Conservation (phyloP, 2,113 vertebrate genomes). For the Gnathochromis pfefferi region DNA sequence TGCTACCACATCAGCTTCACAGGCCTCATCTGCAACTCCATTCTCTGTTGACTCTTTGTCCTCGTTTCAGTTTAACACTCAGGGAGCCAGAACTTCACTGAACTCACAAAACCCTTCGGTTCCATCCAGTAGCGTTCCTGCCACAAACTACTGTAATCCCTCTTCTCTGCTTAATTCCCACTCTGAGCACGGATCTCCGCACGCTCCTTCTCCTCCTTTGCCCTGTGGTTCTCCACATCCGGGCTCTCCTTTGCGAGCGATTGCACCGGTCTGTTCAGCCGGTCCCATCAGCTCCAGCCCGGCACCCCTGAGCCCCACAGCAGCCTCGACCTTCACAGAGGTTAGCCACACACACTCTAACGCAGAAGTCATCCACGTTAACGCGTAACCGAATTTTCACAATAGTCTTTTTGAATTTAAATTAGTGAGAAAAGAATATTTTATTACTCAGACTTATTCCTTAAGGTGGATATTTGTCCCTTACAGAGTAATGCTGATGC, state of each 20-base stretch:
- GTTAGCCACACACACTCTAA: constrained; percentile 51
- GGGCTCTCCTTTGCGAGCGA: neutral
- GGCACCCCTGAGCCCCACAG: constrained; percentile 51
- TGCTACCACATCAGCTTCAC: neutral
- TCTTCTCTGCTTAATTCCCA: neutral
- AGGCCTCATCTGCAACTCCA: neutral
- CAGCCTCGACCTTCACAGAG: constrained; percentile 72
- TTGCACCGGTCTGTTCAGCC: constrained; percentile 23
- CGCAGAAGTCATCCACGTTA: neutral
- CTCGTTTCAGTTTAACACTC: neutral
- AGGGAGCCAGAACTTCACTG: neutral
- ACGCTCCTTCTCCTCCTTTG: neutral
- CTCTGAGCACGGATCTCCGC: neutral
- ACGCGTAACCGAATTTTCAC: neutral
- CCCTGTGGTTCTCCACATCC: neutral
- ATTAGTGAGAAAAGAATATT: neutral
- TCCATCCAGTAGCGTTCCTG: neutral
- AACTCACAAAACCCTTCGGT: neutral
- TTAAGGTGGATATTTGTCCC: neutral
- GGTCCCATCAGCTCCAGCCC: constrained; percentile 60
- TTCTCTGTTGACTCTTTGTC: neutral
- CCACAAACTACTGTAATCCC: neutral
- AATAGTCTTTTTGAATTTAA: neutral
- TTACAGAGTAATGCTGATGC: neutral
- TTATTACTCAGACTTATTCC: neutral